Base-by-base conservation (phyloP, 2,888 invertebrate genomes). In the Tetragnatha montana region DNA sequence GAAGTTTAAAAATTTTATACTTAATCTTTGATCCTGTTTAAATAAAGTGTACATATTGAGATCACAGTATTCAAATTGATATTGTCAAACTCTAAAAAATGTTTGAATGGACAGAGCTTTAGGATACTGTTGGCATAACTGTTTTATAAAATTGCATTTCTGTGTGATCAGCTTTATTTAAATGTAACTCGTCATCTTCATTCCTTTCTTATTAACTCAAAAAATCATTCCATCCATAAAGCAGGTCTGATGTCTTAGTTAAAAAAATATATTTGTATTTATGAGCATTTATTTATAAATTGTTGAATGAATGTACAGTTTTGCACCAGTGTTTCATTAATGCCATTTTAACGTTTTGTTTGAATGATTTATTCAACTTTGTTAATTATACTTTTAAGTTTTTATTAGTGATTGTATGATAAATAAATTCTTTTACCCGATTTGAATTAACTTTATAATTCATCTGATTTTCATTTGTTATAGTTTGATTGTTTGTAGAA, bases 401-500 rank as follows among this genome's bases (percentile, higher is more conserved):
- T 78, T 60, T 60, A 60, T 60, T 12, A 60, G 14, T 60, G 60
- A 78, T 78, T 22, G 51, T 60, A 17, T 78, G 22, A 60, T 47
- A 60, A 35, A 21, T 78, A 78, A 78, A 78, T 60, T 78, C 21
- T 22, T 21, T 78, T 78, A 19, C 51, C 50, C 22, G 51, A 60
- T 78, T 82, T 80, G 80, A n/a, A 74, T 47, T 76, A 69, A 21
- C 74, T 74, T 21, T 80, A 80, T 86, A 79, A 80, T 86, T 76
- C 73, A 86, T 80, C 73, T 68, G 50, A 80, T 35, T 71, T 68
- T 80, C 80, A 80, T 86, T 86, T 86, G 86, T 86, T 86, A 80
- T 80, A 86, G 79, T 80, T 86, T 79, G 71, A 35, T 74, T 73
- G 79, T 85, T 86, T 86, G 80, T 86, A 80, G 71, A 80, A 73